Conservation (phyloP, 2,888 invertebrate species). For the Noctua janthe region DNA sequence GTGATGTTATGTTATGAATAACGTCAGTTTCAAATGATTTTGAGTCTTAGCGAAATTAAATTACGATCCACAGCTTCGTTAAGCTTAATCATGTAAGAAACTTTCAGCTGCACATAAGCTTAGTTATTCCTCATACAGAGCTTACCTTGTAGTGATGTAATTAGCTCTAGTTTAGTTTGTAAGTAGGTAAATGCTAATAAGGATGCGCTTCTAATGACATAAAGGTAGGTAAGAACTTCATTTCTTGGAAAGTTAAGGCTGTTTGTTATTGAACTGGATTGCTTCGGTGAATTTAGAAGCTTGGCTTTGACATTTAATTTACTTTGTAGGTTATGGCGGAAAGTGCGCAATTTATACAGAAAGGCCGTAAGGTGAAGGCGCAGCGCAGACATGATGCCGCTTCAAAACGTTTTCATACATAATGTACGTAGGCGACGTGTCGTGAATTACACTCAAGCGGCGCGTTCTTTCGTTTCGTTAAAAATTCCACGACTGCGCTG, state of each 20-base stretch:
- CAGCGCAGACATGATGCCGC: too few species aligned
- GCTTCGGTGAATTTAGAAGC: neutral
- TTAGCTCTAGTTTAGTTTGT: constrained; percentile 28
- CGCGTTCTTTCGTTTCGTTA: too few species aligned
- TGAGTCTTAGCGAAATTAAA: neutral
- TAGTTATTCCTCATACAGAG: constrained; percentile 12
- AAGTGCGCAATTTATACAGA: too few species aligned
- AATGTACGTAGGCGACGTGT: too few species aligned
- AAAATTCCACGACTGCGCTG: too few species aligned
- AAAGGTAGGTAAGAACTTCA: neutral
- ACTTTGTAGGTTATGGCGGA: neutral
- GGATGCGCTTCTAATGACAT: constrained; percentile 1
- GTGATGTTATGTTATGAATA: neutral
- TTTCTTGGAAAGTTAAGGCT: constrained; percentile 1
- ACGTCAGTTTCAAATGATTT: neutral
- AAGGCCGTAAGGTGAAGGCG: too few species aligned
- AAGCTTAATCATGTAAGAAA: constrained; percentile 12
- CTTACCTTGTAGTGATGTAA: constrained; percentile 22
- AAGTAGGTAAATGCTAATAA: constrained; percentile 13
- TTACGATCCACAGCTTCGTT: neutral
- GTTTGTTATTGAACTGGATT: neutral
- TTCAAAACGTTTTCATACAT: too few species aligned
- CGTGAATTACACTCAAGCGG: too few species aligned
- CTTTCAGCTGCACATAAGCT: constrained; percentile 2
- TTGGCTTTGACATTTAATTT: neutral